Conservation (phyloP, 2,113 vertebrate genomes). For the Natator depressus region DNA sequence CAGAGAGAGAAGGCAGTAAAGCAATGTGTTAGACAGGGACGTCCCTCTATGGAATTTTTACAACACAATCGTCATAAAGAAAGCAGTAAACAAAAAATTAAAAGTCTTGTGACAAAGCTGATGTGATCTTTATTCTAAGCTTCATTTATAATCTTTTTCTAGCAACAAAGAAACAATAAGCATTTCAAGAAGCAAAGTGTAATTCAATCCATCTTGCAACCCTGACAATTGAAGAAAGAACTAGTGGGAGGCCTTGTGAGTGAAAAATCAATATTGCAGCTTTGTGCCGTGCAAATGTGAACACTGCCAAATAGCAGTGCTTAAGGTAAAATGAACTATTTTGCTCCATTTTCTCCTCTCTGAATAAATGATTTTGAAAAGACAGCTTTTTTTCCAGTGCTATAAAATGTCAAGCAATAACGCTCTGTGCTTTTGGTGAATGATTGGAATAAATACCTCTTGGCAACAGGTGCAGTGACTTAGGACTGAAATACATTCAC, state of each 20-base stretch:
- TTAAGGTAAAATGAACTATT: slow-evolving; percentile 84
- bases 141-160: slow-evolving; percentile 74
- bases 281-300: slow-evolving; percentile 84
- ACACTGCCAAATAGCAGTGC: slow-evolving; percentile 81
- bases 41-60: not conserved
- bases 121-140: slow-evolving; percentile 67
- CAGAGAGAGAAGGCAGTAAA: slow-evolving; percentile 22
- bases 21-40: rapidly evolving
- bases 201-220: slow-evolving; percentile 85
- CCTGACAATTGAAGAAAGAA: slow-evolving; percentile 81
- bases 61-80: not conserved
- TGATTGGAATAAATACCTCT: slow-evolving; percentile 76
- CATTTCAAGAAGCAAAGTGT: slow-evolving; percentile 79
- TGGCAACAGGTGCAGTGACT: slow-evolving; percentile 77
- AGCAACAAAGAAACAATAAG: slow-evolving; percentile 73
- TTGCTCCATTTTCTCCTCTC: slow-evolving; percentile 81
- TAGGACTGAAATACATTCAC: slow-evolving; percentile 72
- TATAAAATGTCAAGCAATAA: slow-evolving; percentile 79
- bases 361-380: slow-evolving; percentile 84
- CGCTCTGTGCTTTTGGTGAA: slow-evolving; percentile 69
- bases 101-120: slow-evolving; percentile 20
- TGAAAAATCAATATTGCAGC: slow-evolving; percentile 86
- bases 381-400: slow-evolving; percentile 62
- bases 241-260: slow-evolving; percentile 77
- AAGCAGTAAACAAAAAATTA: slow-evolving; percentile 35